phyloP scores from a whole-genome alignment of 2,888 invertebrate genomes.

The Lottia scabra region DNA sequence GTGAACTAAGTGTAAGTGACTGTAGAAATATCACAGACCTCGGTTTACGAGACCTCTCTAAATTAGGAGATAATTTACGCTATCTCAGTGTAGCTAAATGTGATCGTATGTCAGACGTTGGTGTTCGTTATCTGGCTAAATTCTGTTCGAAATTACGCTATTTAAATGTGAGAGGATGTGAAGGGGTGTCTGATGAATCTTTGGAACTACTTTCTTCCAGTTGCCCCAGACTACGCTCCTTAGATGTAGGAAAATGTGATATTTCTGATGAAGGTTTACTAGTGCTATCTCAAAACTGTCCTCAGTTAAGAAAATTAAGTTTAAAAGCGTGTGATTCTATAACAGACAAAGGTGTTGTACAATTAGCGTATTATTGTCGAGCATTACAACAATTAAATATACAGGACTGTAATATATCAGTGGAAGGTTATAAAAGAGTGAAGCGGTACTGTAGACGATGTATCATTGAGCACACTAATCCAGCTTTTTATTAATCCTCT shows the following conservation, averaged over 20 bases:
- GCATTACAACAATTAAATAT: slow-evolving; percentile 92
- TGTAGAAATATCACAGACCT: slow-evolving; percentile 89
- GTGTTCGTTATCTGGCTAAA: slow-evolving; percentile 86
- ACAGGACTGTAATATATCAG: slow-evolving; percentile 90
- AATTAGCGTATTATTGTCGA: slow-evolving; percentile 89
- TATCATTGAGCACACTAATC: slow-evolving; percentile 95
- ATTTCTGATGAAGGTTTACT: slow-evolving; percentile 89
- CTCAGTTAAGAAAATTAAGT: slow-evolving; percentile 89
- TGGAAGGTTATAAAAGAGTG: slow-evolving; percentile 89
- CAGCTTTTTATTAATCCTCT: slow-evolving; percentile 78
- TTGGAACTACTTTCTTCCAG: slow-evolving; percentile 87
- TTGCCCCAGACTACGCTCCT: slow-evolving; percentile 85
- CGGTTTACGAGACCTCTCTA: slow-evolving; percentile 88
- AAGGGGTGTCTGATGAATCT: slow-evolving; percentile 93
- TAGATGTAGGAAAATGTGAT: slow-evolving; percentile 94
- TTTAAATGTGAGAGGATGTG: slow-evolving; percentile 91
- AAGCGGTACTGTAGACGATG: slow-evolving; percentile 93
- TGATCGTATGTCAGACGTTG: slow-evolving; percentile 83
- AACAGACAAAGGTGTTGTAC: slow-evolving; percentile 88
- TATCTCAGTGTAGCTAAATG: slow-evolving; percentile 95
- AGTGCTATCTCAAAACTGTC: slow-evolving; percentile 81
- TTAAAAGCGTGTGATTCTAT: slow-evolving; percentile 91
- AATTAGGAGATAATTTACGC: slow-evolving; percentile 87
- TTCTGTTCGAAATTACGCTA: slow-evolving; percentile 88
- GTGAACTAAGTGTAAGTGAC: slow-evolving; percentile 88